A percentile compares a stretch with the other conserved stretches of the same genome.
Evolutionary conservation across 2,797 vertebrate genomes (phyloP).

Genomic region (Thripadectes ignobilis): DNA sequence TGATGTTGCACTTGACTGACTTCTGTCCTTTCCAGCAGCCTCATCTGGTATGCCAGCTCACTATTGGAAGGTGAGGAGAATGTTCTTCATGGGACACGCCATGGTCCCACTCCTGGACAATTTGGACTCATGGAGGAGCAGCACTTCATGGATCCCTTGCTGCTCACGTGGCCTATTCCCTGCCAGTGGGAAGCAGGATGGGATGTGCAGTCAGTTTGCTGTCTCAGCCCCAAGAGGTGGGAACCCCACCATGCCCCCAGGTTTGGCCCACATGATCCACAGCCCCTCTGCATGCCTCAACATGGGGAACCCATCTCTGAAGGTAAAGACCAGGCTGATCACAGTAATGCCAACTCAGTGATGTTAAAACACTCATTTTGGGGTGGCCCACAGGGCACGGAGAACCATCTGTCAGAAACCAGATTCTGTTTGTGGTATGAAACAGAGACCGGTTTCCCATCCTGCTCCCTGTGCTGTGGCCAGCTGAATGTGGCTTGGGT

Average conservation of each 20-base stretch:
- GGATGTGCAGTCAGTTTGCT: neutral
- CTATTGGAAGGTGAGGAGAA: neutral
- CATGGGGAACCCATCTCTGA: rapidly evolving
- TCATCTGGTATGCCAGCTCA: neutral
- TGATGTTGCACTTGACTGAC: rapidly evolving
- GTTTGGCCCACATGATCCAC: rapidly evolving
- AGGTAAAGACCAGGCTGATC: neutral
- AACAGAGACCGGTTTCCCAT: neutral
- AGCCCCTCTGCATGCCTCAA: neutral
- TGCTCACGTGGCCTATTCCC: rapidly evolving
- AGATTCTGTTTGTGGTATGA: rapidly evolving
- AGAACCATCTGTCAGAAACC: neutral
- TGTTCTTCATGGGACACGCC: neutral
- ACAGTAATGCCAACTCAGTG: neutral
- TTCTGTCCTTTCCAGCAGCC: neutral
- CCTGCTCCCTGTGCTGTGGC: neutral
- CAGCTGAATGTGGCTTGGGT: neutral
- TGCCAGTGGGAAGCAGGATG: rapidly evolving
- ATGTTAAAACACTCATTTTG: neutral
- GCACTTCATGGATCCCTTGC: neutral
- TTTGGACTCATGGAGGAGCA: neutral
- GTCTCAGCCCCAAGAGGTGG: neutral
- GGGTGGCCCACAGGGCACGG: no score
- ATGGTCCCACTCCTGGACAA: neutral
- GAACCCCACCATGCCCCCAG: rapidly evolving